Evolutionary conservation across 2,797 vertebrate species (phyloP).

Genomic region (Remorina albescens): DNA sequence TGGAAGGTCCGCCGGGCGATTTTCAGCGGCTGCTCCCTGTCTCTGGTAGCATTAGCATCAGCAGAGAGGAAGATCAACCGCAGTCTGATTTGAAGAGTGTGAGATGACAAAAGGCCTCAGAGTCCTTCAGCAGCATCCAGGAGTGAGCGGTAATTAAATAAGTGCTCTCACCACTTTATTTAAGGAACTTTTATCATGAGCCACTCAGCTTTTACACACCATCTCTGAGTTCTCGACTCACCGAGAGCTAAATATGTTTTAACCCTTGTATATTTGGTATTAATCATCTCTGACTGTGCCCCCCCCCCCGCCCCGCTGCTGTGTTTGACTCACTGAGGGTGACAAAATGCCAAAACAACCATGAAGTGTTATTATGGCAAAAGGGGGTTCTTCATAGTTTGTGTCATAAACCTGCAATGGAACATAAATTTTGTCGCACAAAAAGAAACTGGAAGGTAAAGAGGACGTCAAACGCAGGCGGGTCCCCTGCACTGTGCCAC

Average conservation of each 20-base stretch:
- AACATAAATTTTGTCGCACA: too few relatives aligned
- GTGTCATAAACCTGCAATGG: too few relatives aligned
- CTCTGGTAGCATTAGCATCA: conserved; percentile 60
- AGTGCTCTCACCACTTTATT: neutral
- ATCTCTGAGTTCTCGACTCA: neutral
- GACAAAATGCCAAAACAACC: too few relatives aligned
- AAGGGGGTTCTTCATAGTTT: neutral
- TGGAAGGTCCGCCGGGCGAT: conserved; percentile 76
- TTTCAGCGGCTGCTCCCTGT: conserved; percentile 66
- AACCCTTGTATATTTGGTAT: neutral
- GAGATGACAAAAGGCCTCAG: conserved; percentile 18
- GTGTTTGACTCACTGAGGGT: neutral
- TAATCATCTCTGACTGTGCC: too few relatives aligned
- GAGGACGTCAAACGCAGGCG: too few relatives aligned
- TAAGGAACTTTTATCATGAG: neutral
- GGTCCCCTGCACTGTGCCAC: too few relatives aligned
- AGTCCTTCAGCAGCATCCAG: neutral
- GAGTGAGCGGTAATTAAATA: conserved; percentile 14
- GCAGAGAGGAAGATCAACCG: conserved; percentile 25
- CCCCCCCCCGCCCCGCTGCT: too few relatives aligned
- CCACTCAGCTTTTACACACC: neutral
- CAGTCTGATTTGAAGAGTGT: conserved; percentile 25
- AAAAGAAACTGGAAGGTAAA: too few relatives aligned
- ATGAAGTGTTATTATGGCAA: too few relatives aligned
- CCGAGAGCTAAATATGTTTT: neutral